Conservation (phyloP, 2,888 invertebrate species). For the Pocota personata region DNA sequence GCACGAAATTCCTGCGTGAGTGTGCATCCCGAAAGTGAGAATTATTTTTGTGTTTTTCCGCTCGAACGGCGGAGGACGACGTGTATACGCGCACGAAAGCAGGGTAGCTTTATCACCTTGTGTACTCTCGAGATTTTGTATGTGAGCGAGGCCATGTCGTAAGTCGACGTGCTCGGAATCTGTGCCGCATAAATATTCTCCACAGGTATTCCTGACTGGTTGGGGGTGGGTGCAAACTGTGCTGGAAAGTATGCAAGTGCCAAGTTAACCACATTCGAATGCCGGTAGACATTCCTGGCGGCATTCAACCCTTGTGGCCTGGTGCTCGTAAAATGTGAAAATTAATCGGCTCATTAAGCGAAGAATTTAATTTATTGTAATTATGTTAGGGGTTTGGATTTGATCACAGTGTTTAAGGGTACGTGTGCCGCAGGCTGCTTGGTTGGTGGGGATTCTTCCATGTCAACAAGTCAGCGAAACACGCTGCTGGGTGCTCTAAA, state of each 20-base stretch:
- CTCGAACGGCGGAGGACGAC: constrained; percentile 4
- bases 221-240: neutral
- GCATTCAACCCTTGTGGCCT: constrained; percentile 46
- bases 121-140: constrained; percentile 61
- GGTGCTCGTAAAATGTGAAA: constrained; percentile 63
- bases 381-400: constrained; percentile 61
- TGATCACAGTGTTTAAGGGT: constrained; percentile 48
- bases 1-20: constrained; percentile 50
- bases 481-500: neutral
- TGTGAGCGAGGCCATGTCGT: constrained; percentile 63
- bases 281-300: constrained; percentile 36
- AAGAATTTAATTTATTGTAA: constrained; percentile 72
- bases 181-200: constrained; percentile 72
- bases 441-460: neutral
- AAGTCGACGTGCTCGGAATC: constrained; percentile 70
- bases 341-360: constrained; percentile 72
- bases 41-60: constrained; percentile 65
- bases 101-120: constrained; percentile 55
- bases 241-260: constrained; percentile 19
- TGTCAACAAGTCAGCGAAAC: constrained; percentile 59
- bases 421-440: neutral
- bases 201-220: constrained; percentile 62
- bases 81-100: neutral
- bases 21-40: constrained; percentile 66
- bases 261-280: constrained; percentile 61